A percentile compares a stretch with the other conserved stretches of the same genome.
These are phyloP conservation scores for Prunella strophiata DNA, from an alignment of 2,797 vertebrate genomes.

Conservation along the genomic window DNA sequence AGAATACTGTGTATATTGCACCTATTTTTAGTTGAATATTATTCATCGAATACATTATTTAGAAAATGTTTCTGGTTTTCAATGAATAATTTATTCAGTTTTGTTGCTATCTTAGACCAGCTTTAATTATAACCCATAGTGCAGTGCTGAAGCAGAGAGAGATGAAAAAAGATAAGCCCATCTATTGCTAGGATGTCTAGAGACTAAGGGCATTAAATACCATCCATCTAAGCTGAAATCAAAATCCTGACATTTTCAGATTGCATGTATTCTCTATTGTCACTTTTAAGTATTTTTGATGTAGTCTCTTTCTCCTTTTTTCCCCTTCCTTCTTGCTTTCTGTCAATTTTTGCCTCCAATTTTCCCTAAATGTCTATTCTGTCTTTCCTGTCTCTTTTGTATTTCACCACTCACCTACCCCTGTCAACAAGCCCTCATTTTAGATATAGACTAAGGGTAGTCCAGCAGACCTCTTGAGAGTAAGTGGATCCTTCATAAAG, in stretches of 20 bases:
- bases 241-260: neutral
- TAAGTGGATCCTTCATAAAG: neutral
- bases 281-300: neutral
- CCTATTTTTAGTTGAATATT: slow-evolving; percentile 19
- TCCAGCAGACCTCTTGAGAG: neutral
- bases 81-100: slow-evolving; percentile 49
- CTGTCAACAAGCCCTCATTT: neutral
- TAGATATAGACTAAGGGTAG: neutral
- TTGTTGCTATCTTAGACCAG: slow-evolving; percentile 7
- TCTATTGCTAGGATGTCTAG: neutral
- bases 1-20: neutral
- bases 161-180: slow-evolving; percentile 12
- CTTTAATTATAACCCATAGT: slow-evolving; percentile 32
- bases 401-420: neutral
- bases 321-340: neutral
- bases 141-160: neutral
- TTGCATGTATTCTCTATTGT: neutral
- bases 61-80: slow-evolving; percentile 21
- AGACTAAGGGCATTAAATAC: neutral
- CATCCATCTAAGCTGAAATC: neutral
- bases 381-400: neutral
- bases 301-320: neutral
- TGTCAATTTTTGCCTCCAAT: neutral
- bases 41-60: slow-evolving; percentile 12
- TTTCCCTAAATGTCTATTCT: neutral